Evolutionary conservation across 2,888 invertebrate species (phyloP), one percentile per base, ranked within the genome.

Genomic region (Aleiodes alternator): DNA sequence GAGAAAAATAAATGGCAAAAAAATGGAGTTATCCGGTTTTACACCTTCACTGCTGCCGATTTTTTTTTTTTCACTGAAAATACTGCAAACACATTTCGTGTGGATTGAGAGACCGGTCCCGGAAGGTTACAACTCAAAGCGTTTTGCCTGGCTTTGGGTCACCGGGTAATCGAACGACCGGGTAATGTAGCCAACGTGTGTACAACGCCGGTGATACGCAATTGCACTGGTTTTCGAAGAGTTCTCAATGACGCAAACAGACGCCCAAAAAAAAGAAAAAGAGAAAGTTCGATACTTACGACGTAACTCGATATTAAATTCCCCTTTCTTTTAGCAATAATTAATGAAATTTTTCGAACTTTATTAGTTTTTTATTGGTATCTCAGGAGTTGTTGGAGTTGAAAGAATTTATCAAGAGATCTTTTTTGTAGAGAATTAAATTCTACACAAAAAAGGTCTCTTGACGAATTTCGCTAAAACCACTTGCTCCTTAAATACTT

Each of bases 81-180:
- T 43, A 43, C 43, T 9, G 43, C 11, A 11, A 43, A 43, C 0
- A 43, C 9, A 7, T 43, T 43, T 23, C 2, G 23, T 43, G 43
- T 9, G 43, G 11, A 43, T 43, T 43, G 43, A 43, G 43, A 43
- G 43, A 71, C 75, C 75, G 76, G 78, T 80, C 80, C 77, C 80
- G 72, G 76, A 80, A 79, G 78, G 78, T 78, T 78, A 72, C 75
- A 43, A 77, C 76, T 68, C 75, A 76, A 50, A 70, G 70, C 64
- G 66, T 75, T 75, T 68, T 51, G 51, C 68, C 56, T 78, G 75
- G 78, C 79, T 79, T 78, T 80, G 79, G 80, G 80, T 80, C 80
- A 80, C 75, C 79, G 78, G 80, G 79, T 80, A 80, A 80, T 80
- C 78, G 79, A 80, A 79, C 78, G 72, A 72, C 14, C 66, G 57